phyloP scores from a whole-genome alignment of 2,797 vertebrate species.

The Lycodopsis pacificus region DNA sequence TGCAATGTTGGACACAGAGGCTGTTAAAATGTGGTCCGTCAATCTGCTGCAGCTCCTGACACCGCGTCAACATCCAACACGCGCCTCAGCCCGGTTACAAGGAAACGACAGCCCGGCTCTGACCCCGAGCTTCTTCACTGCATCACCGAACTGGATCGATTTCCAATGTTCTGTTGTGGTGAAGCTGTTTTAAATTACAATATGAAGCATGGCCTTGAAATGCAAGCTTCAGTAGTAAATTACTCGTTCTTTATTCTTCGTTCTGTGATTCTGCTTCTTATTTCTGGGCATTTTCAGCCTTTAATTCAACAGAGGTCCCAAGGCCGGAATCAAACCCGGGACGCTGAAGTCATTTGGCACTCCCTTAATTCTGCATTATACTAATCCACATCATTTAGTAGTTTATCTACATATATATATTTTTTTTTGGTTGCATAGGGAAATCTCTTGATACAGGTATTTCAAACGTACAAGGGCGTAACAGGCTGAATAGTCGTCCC shows the following conservation, averaged over 20 bases:
- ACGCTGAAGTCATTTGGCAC: not conserved
- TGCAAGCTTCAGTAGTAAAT: slow-evolving; percentile 23
- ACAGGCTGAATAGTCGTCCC: not conserved
- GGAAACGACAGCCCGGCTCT: slow-evolving; percentile 3
- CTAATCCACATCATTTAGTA: not conserved
- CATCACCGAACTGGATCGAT: slow-evolving; percentile 18
- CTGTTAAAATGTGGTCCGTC: slow-evolving; percentile 23
- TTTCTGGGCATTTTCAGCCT: not conserved
- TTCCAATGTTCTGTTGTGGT: slow-evolving; percentile 12
- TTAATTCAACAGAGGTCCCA: not conserved
- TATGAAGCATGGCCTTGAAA: slow-evolving; percentile 40
- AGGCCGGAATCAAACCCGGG: not conserved
- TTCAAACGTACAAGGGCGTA: not conserved
- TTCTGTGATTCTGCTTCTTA: not conserved
- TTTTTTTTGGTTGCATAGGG: not conserved
- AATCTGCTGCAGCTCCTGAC: slow-evolving; percentile 35
- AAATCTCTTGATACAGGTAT: not conserved
- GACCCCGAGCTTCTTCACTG: slow-evolving; percentile 24
- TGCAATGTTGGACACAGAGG: slow-evolving; percentile 13
- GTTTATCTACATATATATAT: not conserved
- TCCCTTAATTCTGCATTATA: not conserved
- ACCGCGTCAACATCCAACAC: slow-evolving; percentile 55
- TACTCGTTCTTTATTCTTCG: not conserved
- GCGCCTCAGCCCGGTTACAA: slow-evolving; percentile 24
- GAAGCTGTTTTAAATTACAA: slow-evolving; percentile 33